Evolutionary conservation across 2,888 invertebrate genomes (phyloP).

Genomic region (Thereva nobilitata): DNA sequence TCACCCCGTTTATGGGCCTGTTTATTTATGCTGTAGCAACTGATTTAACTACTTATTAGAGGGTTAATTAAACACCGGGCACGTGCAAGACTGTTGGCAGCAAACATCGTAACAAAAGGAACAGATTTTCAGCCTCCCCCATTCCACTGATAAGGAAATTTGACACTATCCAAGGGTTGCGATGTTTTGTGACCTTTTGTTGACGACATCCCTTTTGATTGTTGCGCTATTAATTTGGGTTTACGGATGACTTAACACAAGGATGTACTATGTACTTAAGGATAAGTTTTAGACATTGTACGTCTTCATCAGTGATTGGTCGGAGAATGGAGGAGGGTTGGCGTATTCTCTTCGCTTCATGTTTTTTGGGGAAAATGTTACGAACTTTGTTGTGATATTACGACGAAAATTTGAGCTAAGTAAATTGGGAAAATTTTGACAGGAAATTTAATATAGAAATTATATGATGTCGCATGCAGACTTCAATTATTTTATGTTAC

Average conservation of each 20-base stretch:
- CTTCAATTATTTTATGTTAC: too few relatives aligned
- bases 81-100: conserved; percentile 43
- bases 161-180: conserved; percentile 3
- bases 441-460: too few relatives aligned
- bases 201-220: conserved; percentile 23
- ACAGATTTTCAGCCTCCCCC: conserved; percentile 1
- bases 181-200: conserved; percentile 16
- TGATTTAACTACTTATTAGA: conserved; percentile 43
- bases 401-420: too few relatives aligned
- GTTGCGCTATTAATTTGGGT: conserved; percentile 34
- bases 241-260: conserved; percentile 23
- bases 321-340: too few relatives aligned
- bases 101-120: conserved; percentile 30
- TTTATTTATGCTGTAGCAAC: conserved; percentile 41
- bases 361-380: too few relatives aligned
- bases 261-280: too few relatives aligned
- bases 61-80: conserved; percentile 47
- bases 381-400: too few relatives aligned
- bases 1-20: conserved; percentile 2
- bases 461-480: too few relatives aligned
- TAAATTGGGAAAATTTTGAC: too few relatives aligned
- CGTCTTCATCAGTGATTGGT: too few relatives aligned
- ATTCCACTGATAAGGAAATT: neutral
- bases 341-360: too few relatives aligned
- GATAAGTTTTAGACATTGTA: too few relatives aligned